Percentiles rank a stretch among this genome's conserved stretches.
Conservation (phyloP, 1,140 invertebrate species). For the Coenobita brevimanus region DNA sequence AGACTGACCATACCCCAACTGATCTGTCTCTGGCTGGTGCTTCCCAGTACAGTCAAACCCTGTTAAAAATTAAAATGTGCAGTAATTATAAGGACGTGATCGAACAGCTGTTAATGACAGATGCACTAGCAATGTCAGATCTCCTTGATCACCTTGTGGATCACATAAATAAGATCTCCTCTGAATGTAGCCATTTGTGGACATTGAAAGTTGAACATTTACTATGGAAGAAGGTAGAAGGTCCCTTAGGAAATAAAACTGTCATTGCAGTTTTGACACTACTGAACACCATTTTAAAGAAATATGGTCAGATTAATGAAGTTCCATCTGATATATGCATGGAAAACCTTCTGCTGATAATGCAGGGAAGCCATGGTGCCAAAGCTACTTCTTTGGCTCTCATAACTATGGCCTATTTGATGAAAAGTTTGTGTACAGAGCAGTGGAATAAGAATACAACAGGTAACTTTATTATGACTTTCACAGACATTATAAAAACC, state of each 20-base stretch:
- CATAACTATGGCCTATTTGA: constrained; percentile 9
- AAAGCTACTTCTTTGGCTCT: constrained; percentile 26
- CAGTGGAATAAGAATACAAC: neutral
- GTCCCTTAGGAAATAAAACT: neutral
- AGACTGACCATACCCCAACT: neutral
- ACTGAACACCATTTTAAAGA: constrained; percentile 4
- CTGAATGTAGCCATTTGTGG: neutral
- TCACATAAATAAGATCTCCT: neutral
- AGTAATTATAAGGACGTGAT: neutral
- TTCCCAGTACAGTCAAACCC: neutral
- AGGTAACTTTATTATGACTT: neutral
- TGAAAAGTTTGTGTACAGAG: neutral
- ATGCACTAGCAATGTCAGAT: neutral
- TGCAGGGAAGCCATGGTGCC: constrained; percentile 24
- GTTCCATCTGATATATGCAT: constrained; percentile 9
- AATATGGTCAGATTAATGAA: neutral
- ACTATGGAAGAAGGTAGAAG: constrained; percentile 31
- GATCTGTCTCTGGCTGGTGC: constrained; percentile 31
- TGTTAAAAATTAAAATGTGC: neutral
- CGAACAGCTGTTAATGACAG: neutral
- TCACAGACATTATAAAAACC: neutral
- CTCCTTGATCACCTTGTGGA: neutral
- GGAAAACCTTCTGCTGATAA: constrained; percentile 9
- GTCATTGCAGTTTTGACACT: neutral
- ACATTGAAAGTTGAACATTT: constrained; percentile 10